Evolutionary conservation across 2,797 vertebrate genomes (phyloP).

Genomic region (Petrocephalus schoutedeni): DNA sequence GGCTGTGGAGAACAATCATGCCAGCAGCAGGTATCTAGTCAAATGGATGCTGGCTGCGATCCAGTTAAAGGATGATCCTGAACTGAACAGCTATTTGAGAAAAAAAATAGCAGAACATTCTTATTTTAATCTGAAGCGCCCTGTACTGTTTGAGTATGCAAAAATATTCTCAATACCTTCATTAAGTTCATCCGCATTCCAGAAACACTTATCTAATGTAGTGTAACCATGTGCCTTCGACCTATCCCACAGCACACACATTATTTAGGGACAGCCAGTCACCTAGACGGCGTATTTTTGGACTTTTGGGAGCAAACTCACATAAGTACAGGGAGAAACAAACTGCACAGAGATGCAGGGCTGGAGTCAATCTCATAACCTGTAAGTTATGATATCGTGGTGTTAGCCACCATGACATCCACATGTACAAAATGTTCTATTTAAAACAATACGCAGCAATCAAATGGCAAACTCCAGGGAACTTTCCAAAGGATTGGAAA

Average conservation of each 20-base stretch:
- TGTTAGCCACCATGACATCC: background rate
- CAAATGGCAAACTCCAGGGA: background rate
- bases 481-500: background rate
- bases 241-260: background rate
- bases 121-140: background rate
- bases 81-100: background rate
- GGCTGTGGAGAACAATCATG: background rate
- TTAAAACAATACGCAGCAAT: background rate
- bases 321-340: background rate
- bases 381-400: background rate
- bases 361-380: too few species aligned
- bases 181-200: background rate
- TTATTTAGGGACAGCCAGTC: conserved; percentile 19
- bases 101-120: background rate
- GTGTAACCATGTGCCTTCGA: background rate
- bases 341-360: too few species aligned
- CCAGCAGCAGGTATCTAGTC: background rate
- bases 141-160: background rate
- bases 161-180: background rate
- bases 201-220: background rate
- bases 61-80: background rate
- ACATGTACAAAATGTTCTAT: conserved; percentile 7
- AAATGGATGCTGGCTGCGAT: background rate
- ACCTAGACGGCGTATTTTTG: conserved; percentile 23
- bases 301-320: background rate